phyloP scores from a whole-genome alignment of 1,140 invertebrate genomes.

The Hycleus cichorii region DNA sequence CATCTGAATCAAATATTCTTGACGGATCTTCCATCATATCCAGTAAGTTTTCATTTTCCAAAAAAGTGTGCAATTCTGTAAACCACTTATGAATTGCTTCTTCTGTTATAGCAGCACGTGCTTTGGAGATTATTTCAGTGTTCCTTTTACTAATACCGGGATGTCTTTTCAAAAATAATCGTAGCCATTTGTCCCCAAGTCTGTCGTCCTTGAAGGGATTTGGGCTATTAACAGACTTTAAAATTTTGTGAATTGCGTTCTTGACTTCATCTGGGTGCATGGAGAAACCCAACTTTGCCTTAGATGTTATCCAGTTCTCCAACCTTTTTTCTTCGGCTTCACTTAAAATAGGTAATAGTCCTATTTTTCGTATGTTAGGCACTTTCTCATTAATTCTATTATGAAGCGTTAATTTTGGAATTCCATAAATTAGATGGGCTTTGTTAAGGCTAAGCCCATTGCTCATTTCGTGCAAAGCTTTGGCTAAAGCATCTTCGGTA shows the following conservation, averaged over 20 bases:
- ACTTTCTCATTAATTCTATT: background rate
- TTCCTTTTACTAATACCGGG: conserved; percentile 25
- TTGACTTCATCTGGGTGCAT: no score
- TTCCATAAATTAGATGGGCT: no score
- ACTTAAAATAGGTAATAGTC: background rate
- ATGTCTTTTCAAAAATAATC: conserved; percentile 30
- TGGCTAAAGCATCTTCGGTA: no score
- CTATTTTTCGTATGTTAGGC: background rate
- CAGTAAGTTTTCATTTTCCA: conserved; percentile 21
- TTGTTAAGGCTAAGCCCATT: no score
- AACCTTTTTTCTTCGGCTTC: conserved; percentile 9
- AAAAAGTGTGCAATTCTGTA: conserved; percentile 24
- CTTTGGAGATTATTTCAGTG: conserved; percentile 15
- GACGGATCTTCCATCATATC: conserved; percentile 29
- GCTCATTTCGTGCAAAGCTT: no score
- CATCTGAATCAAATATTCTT: conserved; percentile 40
- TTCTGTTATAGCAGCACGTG: conserved; percentile 15
- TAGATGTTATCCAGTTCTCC: conserved; percentile 7
- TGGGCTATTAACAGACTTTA: conserved; percentile 1
- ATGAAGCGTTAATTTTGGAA: no score
- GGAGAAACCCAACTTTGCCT: conserved; percentile 13
- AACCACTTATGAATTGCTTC: conserved; percentile 30
- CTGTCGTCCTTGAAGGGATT: conserved; percentile 23
- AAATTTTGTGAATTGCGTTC: background rate
- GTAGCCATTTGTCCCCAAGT: conserved; percentile 33